Base-by-base conservation (phyloP, 2,797 vertebrate species). In the Fistularia commersonii region DNA sequence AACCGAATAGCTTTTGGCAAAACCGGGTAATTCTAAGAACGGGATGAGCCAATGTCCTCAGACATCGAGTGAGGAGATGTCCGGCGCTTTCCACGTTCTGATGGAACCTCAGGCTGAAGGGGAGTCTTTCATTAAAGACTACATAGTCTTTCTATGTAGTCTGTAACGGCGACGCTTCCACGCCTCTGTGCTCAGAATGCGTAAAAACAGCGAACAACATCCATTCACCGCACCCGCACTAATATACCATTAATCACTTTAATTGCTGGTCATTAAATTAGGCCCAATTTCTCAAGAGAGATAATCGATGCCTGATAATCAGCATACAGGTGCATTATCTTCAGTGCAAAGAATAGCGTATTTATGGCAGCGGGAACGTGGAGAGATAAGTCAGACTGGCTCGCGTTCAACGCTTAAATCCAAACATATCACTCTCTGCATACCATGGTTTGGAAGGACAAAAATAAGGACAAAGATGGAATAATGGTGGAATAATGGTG, bases 181-280 rank as follows among this genome's bases (percentile, higher is more conserved):
- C 23, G 23, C 23, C 23, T 23, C 23, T 4, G 23, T 23, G 23
- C 23, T 23, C 23, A 23, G 23, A 23, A 23, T 23, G 4, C 23
- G 23, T 23, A 4, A 23, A 23, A 2, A 4, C 23, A 23, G 23
- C 23, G 23, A 2, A 23, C 23, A 23, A 23, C 23, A 23, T 4
- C 23, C 23, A 23, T 23, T 23, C 23, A 23, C 23, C 23, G 4
- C 4, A 4, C 23, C 23, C 23, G 23, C 23, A 36, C 72, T 84
- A 80, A 86, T 88, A 69, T 74, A 85, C 86, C 85, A 81, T 86
- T 90, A 83, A 80, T 86, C 80, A 61, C 83, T 87, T 85, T 82
- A 90, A 90, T 81, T 84, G 84, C 70, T 76, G 77, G 80, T 87
- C 87, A 87, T 90, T 87, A 90, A 88, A 86, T 84, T 61, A 72